Evolutionary conservation across 2,113 vertebrate species (phyloP).

Genomic region (Colius striatus): DNA sequence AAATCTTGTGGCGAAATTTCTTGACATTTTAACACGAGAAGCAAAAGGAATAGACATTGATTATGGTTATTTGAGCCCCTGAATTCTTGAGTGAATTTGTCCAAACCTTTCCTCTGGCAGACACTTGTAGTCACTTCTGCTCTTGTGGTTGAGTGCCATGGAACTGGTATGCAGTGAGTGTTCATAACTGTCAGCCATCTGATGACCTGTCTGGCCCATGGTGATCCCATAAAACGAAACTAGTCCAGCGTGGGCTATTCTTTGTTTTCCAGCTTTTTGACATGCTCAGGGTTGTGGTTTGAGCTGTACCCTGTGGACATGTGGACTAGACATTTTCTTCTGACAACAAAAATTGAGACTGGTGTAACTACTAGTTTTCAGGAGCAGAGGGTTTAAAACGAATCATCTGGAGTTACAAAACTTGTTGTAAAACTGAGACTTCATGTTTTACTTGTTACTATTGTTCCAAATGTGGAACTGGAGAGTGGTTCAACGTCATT

Average conservation of each 20-base stretch:
- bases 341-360: not conserved
- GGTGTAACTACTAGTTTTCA: not conserved
- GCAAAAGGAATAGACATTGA: not conserved
- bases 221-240: not conserved
- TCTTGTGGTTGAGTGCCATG: not conserved
- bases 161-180: not conserved
- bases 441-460: not conserved
- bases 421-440: not conserved
- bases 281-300: rapidly evolving
- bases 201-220: not conserved
- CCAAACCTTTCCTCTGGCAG: not conserved
- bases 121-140: not conserved
- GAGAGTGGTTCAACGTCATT: not conserved
- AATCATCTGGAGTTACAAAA: not conserved
- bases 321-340: not conserved
- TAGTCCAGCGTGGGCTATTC: not conserved
- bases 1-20: not conserved
- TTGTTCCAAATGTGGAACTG: not conserved
- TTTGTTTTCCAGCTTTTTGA: not conserved
- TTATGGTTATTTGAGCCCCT: not conserved
- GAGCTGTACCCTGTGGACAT: not conserved
- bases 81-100: not conserved
- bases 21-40: not conserved
- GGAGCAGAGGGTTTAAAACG: not conserved
- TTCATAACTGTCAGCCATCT: not conserved